These are phyloP conservation scores for Osmoderma eremita DNA, from an alignment of 2,888 invertebrate species.

Conservation along the genomic window DNA sequence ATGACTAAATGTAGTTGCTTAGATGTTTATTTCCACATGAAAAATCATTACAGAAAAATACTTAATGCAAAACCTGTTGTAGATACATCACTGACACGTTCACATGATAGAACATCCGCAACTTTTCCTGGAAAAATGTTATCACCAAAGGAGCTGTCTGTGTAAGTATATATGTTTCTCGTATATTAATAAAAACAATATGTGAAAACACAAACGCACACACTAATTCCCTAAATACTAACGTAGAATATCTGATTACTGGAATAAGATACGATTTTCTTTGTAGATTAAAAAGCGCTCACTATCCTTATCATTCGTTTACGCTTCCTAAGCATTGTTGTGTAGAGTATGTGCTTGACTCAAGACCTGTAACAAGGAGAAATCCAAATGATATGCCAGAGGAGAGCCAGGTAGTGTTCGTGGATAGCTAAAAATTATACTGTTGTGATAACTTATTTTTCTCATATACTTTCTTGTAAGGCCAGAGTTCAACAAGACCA, in stretches of 20 bases:
- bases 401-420: conserved; percentile 29
- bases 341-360: background rate
- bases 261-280: background rate
- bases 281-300: conserved; percentile 31
- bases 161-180: conserved; percentile 6
- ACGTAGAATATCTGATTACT: no score
- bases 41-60: conserved; percentile 62
- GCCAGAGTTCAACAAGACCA: conserved; percentile 38
- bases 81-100: conserved; percentile 56
- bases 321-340: conserved; percentile 26
- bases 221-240: no score
- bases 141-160: background rate
- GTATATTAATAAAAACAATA: no score
- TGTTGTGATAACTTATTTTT: conserved; percentile 14
- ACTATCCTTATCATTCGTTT: conserved; percentile 32
- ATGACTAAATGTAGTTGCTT: conserved; percentile 38
- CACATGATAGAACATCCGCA: conserved; percentile 50
- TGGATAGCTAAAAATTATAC: background rate
- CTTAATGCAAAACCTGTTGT: conserved; percentile 59
- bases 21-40: conserved; percentile 63
- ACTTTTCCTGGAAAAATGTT: background rate
- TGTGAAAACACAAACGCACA: no score
- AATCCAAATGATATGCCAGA: conserved; percentile 43
- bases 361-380: conserved; percentile 47
- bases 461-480: conserved; percentile 39